Percentiles rank a stretch among this genome's conserved stretches.
phyloP scores from a whole-genome alignment of 1,140 invertebrate genomes.

The Tachypleus tridentatus region DNA sequence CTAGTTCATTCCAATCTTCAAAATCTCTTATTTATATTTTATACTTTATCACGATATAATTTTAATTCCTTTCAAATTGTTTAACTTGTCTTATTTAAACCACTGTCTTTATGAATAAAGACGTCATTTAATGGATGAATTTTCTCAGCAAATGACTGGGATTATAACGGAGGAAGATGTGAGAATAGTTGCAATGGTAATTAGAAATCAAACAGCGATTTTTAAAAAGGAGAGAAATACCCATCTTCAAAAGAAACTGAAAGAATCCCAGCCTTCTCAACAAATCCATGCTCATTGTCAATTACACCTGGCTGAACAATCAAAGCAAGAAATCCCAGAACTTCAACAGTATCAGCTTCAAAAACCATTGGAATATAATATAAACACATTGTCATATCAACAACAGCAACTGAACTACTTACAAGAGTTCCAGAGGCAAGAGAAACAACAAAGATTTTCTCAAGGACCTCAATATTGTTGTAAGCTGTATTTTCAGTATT shows the following conservation, averaged over 20 bases:
- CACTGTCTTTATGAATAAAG: no score
- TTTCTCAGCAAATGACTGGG: slow-evolving; percentile 48
- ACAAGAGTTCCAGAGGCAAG: slow-evolving; percentile 25
- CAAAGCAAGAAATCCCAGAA: not conserved
- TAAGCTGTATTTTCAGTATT: no score
- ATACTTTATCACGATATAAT: no score
- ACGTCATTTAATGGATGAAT: no score
- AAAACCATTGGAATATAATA: slow-evolving; percentile 25
- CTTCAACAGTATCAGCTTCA: no score
- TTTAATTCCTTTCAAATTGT: no score
- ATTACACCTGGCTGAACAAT: no score
- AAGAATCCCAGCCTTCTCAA: slow-evolving; percentile 8
- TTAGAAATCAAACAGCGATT: slow-evolving; percentile 63
- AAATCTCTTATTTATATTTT: no score
- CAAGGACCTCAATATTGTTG: no score
- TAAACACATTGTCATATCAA: slow-evolving; percentile 27
- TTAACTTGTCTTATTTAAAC: no score
- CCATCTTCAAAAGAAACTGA: slow-evolving; percentile 10
- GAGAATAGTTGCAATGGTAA: slow-evolving; percentile 69
- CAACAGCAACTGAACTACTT: slow-evolving; percentile 33
- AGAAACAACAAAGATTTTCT: no score
- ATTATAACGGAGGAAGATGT: slow-evolving; percentile 84
- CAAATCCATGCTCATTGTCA: not conserved
- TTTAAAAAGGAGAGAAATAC: slow-evolving; percentile 44
- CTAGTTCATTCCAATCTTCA: no score